Conservation (phyloP, 2,888 invertebrate species). For the Eledona agricola region DNA sequence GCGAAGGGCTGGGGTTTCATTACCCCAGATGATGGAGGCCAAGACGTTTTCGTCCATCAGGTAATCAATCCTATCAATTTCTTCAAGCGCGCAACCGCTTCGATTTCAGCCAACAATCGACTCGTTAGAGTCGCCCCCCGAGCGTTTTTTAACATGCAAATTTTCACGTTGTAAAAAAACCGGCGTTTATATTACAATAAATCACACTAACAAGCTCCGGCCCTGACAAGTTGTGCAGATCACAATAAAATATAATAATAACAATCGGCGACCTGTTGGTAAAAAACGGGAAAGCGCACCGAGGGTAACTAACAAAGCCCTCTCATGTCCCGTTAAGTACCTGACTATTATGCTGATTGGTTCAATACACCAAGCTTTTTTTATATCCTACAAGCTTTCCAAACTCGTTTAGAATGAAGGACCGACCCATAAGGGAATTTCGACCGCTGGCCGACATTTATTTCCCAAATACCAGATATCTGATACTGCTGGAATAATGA, state of each 20-base stretch:
- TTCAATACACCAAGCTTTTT: conserved; percentile 35
- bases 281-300: conserved; percentile 51
- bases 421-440: conserved; percentile 24
- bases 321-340: conserved; percentile 52
- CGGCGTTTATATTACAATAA: conserved; percentile 49
- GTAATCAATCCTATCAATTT: conserved; percentile 63
- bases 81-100: conserved; percentile 7
- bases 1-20: conserved; percentile 96
- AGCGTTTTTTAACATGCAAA: conserved; percentile 31
- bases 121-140: conserved; percentile 29
- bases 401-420: conserved; percentile 22
- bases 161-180: conserved; percentile 22
- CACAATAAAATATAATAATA: conserved; percentile 35
- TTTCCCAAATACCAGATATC: conserved; percentile 27
- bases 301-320: conserved; percentile 48
- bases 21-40: conserved; percentile 87
- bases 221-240: conserved; percentile 43
- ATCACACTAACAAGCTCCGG: conserved; percentile 43
- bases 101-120: conserved; percentile 6
- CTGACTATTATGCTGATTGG: conserved; percentile 50
- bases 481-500: conserved; percentile 31
- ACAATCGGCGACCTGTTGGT: conserved; percentile 42
- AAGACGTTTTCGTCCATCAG: conserved; percentile 95
- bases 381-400: conserved; percentile 21
- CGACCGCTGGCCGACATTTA: conserved; percentile 18